Evolutionary conservation across 2,888 invertebrate species (phyloP), one percentile per base, ranked within the genome.

Genomic region (Scelioninae gen. 2): DNA sequence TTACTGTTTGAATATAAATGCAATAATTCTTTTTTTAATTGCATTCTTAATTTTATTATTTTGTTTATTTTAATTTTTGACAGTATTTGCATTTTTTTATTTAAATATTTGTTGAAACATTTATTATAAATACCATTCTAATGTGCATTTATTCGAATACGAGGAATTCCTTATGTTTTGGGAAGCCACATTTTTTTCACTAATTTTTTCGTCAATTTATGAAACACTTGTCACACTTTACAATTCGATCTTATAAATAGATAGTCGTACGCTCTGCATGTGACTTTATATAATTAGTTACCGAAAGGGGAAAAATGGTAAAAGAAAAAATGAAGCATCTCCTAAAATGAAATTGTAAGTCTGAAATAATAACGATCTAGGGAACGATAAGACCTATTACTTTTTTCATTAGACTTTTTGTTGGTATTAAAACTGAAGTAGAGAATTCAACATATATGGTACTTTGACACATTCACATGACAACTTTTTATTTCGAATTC

Each of bases 201-300:
- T 15, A 22, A 16, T 48, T 35, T 46, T 50, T 61, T 61, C 11
- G 28, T 16, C n/a, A 48, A 68, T 71, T 45, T 71, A 72, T 69
- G 58, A 57, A 69, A 46, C 78, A 78, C 77, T 78, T 79, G 80
- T 81, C 81, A 77, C 76, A 77, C 77, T 81, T 82, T 79, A 80
- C 78, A 79, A 78, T 82, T 83, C 80, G 82, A 81, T 84, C 82
- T 76, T 65, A 55, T 84, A 81, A 82, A 85, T 84, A 85, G 84
- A 83, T 82, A 82, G 82, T 78, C 80, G 80, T 76, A 77, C 80
- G 78, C 85, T 85, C 84, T 83, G 85, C 84, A 82, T 85, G 85
- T 83, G 85, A 84, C 80, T 85, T 84, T 70, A 80, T 85, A 84
- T 83, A 85, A 84, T 84, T 85, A 84, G 85, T 80, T 78, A 82